These are phyloP conservation scores for Tiaroga cobitis DNA, from an alignment of 2,797 vertebrate genomes.

Conservation along the genomic window DNA sequence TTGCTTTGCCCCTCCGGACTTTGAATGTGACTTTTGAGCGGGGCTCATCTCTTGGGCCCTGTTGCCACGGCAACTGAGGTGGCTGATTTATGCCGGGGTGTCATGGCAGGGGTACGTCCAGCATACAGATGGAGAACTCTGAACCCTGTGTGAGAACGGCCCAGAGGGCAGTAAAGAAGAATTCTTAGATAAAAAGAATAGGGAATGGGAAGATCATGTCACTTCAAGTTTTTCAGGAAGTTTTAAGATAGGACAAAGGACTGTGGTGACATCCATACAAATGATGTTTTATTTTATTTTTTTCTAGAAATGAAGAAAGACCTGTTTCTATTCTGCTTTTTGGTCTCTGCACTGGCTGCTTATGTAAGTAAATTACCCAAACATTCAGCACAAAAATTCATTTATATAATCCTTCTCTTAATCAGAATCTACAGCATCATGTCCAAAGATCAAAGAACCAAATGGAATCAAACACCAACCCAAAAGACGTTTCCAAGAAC, in stretches of 20 bases:
- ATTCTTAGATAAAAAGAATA: constrained; percentile 18
- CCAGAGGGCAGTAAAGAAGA: constrained; percentile 13
- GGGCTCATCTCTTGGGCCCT: constrained; percentile 55
- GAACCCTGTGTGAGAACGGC: constrained; percentile 32
- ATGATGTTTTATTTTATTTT: background rate
- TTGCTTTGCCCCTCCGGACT: constrained; percentile 69
- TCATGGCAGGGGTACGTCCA: constrained; percentile 59
- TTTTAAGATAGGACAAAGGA: background rate
- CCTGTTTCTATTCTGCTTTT: constrained; percentile 56
- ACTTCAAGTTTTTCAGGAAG: constrained; percentile 31
- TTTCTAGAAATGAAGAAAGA: constrained; percentile 46
- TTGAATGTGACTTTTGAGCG: constrained; percentile 78
- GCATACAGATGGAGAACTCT: constrained; percentile 67
- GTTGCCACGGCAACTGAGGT: constrained; percentile 69
- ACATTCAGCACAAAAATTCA: background rate
- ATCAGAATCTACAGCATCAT: background rate
- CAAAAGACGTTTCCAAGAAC: background rate
- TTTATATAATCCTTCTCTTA: background rate
- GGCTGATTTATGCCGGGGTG: constrained; percentile 55
- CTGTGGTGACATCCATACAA: background rate
- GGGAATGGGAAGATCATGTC: background rate
- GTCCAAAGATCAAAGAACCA: background rate
- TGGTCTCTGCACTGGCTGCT: constrained; percentile 69
- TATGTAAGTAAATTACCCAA: constrained; percentile 71
- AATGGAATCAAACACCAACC: background rate